Evolutionary conservation across 1,140 invertebrate species (phyloP).

Genomic region (Cyphomyrmex costatus): DNA sequence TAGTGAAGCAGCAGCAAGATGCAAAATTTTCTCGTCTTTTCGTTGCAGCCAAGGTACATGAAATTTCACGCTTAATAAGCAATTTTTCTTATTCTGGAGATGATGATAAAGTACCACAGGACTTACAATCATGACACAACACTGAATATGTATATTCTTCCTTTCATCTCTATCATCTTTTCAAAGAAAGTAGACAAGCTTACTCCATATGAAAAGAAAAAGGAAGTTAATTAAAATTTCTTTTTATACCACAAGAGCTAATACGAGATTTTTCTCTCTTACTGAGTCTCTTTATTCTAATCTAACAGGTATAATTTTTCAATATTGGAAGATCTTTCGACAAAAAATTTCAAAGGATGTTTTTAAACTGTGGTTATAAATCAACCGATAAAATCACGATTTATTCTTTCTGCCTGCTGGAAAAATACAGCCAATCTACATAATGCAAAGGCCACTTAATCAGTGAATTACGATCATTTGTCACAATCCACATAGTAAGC

Average conservation of each 20-base stretch:
- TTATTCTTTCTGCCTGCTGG: neutral
- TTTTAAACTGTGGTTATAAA: slow-evolving; percentile 15
- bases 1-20: neutral
- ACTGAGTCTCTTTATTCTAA: neutral
- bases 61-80: slow-evolving; percentile 50
- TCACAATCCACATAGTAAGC: slow-evolving; percentile 16
- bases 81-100: slow-evolving; percentile 12
- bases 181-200: slow-evolving; percentile 19
- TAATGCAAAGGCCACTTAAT: slow-evolving; percentile 27
- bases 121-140: slow-evolving; percentile 21
- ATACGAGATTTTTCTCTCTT: neutral
- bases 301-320: neutral
- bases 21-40: neutral
- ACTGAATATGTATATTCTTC: slow-evolving; percentile 27
- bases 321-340: neutral
- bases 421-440: slow-evolving; percentile 9
- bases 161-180: slow-evolving; percentile 20
- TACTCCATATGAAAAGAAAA: slow-evolving; percentile 22
- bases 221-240: slow-evolving; percentile 21
- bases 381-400: slow-evolving; percentile 32
- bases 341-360: neutral
- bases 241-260: neutral
- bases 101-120: slow-evolving; percentile 26
- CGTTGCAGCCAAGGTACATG: neutral
- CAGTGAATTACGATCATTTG: slow-evolving; percentile 30